Base-by-base conservation (phyloP, 2,888 invertebrate genomes). In the Lottia scabra region DNA sequence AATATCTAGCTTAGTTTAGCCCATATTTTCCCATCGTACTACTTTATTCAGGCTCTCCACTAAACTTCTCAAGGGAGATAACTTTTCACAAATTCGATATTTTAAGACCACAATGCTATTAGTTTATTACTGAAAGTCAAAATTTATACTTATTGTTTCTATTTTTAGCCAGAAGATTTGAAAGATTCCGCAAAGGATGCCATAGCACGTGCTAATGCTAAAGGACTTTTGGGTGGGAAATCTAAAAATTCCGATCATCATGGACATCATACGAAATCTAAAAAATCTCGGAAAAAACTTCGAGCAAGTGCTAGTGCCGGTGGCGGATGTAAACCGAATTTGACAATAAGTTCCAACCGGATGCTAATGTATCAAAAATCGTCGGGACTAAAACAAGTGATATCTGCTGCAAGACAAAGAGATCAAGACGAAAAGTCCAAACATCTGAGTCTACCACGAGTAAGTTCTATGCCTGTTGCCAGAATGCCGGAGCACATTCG, bases 141-240 rank as follows among this genome's bases (percentile, higher is more conserved):
- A n/a, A n/a, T n/a, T n/a, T n/a, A n/a, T n/a, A n/a, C n/a, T n/a
- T 30, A 2, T 30, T 30, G 74, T 68, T 43, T 65, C 23, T 48
- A 23, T 19, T 63, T 76, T 8, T 75, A 87, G 87, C 84, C 86
- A 66, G 83, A 84, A 72, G 86, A 87, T 68, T 75, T 81, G 8
- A 86, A 85, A 65, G 85, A 87, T 46, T 79, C 84, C n/a, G 84
- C 85, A 27, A 81, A 82, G 67, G 85, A 84, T 75, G 79, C 86
- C 44, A 73, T 87, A n/a, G 85, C 84, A 6, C 71, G 85, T 64
- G 86, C 87, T 13, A 76, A 79, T 26, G 83, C 84, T 30, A 81
- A 80, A 62, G 87, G 85, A 65, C 77, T 83, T 8, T 71, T 84
- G 23, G 78, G 80, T 6, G 82, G 82, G 71, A 77, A 78, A 71